Percentiles rank a stretch among this genome's conserved stretches.
Evolutionary conservation across 2,113 vertebrate species (phyloP).

Genomic region (Gorsachius goisagi): DNA sequence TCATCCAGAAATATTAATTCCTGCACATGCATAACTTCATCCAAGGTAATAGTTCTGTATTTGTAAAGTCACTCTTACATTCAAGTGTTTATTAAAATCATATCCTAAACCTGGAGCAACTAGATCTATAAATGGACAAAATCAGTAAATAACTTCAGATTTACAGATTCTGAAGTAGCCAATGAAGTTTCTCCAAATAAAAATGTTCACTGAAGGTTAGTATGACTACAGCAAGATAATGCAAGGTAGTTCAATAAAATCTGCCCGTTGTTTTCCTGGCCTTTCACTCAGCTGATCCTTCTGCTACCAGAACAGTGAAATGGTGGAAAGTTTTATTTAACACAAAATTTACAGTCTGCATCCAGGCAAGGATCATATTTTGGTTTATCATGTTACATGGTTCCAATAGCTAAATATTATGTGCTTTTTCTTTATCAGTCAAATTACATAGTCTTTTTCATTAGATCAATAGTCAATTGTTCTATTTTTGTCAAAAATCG

Average conservation of each 20-base stretch:
- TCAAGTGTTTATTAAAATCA: background rate
- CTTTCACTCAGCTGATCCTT: background rate
- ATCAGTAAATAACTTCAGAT: background rate
- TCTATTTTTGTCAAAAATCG: background rate
- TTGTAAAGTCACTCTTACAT: background rate
- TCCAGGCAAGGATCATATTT: background rate
- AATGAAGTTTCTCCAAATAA: background rate
- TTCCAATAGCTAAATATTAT: background rate
- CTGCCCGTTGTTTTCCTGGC: background rate
- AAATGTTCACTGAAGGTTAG: background rate
- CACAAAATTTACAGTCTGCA: background rate
- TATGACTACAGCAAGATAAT: background rate
- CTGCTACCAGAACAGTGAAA: background rate
- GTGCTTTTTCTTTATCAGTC: background rate
- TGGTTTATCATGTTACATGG: background rate
- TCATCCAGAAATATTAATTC: background rate
- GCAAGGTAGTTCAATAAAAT: background rate
- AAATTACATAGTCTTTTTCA: background rate
- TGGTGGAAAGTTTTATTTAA: background rate
- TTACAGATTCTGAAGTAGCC: background rate
- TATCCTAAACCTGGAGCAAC: background rate
- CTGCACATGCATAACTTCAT: background rate
- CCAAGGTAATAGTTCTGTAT: background rate
- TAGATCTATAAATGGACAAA: background rate
- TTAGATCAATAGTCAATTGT: background rate